Evolutionary conservation across 2,888 invertebrate genomes (phyloP).

Genomic region (Aromia moschata): DNA sequence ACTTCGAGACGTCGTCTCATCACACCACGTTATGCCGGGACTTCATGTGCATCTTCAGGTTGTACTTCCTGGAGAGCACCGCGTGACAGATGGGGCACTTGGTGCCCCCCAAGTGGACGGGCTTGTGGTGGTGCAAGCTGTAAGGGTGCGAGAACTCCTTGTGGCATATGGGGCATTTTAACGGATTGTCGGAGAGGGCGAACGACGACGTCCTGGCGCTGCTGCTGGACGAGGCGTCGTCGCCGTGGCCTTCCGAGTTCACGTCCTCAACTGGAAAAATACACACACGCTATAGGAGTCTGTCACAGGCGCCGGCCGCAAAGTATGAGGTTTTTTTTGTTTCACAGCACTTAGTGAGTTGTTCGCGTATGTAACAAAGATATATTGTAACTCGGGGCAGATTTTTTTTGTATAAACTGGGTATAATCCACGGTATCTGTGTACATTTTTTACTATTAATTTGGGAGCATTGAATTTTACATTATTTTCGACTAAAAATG

Average conservation of each 20-base stretch:
- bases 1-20: background rate
- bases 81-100: constrained; percentile 44
- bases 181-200: constrained; percentile 26
- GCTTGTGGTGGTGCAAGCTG: constrained; percentile 41
- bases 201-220: constrained; percentile 16
- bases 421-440: too few relatives aligned
- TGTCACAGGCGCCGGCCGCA: constrained; percentile 5
- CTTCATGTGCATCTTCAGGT: constrained; percentile 43
- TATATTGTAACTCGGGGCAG: too few relatives aligned
- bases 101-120: constrained; percentile 44
- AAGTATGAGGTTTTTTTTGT: too few relatives aligned
- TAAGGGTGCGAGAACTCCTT: constrained; percentile 41
- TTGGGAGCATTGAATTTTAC: too few relatives aligned
- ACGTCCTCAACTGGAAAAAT: constrained; percentile 34
- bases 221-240: constrained; percentile 9
- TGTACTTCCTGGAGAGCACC: constrained; percentile 43
- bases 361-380: too few relatives aligned
- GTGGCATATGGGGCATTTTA: constrained; percentile 39
- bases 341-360: too few relatives aligned
- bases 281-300: constrained; percentile 10
- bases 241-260: constrained; percentile 21
- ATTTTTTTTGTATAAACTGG: too few relatives aligned
- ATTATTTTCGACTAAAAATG: too few relatives aligned
- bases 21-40: constrained; percentile 29
- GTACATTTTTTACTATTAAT: too few relatives aligned